Evolutionary conservation across 2,113 vertebrate genomes (phyloP).

Genomic region (Cyprinodon brontotheroides): DNA sequence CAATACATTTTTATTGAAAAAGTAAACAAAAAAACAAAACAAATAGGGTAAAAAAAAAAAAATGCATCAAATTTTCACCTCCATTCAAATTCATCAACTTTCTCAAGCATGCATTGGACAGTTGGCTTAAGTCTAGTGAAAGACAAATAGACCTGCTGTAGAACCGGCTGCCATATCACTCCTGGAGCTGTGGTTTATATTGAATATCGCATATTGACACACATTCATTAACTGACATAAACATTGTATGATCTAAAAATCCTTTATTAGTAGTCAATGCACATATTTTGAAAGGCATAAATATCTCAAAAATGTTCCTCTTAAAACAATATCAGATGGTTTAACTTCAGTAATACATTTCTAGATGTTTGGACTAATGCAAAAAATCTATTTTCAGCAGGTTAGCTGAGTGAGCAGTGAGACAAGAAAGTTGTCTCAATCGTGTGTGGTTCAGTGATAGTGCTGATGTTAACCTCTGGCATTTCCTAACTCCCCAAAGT

Average conservation of each 20-base stretch:
- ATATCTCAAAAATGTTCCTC: background rate
- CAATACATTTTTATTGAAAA: background rate
- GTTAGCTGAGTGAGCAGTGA: conserved; percentile 20
- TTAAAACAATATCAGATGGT: background rate
- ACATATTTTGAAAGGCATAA: background rate
- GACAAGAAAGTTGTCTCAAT: conserved; percentile 29
- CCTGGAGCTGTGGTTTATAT: no score
- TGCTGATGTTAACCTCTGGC: conserved; percentile 43
- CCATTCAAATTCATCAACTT: no score
- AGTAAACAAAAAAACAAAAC: background rate
- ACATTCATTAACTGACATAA: no score
- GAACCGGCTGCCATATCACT: no score
- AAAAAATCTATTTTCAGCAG: background rate
- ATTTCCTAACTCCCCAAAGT: conserved; percentile 48
- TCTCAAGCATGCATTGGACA: no score
- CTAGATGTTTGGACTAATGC: background rate
- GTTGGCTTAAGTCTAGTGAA: no score
- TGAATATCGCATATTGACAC: no score
- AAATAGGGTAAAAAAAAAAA: no score
- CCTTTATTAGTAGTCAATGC: background rate
- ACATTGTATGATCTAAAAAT: background rate
- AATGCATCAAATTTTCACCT: no score
- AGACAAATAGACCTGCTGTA: no score
- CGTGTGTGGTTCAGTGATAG: conserved; percentile 50
- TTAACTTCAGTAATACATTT: background rate